Evolutionary conservation across 2,797 vertebrate species (phyloP).

Genomic region (Syngnathus acus): DNA sequence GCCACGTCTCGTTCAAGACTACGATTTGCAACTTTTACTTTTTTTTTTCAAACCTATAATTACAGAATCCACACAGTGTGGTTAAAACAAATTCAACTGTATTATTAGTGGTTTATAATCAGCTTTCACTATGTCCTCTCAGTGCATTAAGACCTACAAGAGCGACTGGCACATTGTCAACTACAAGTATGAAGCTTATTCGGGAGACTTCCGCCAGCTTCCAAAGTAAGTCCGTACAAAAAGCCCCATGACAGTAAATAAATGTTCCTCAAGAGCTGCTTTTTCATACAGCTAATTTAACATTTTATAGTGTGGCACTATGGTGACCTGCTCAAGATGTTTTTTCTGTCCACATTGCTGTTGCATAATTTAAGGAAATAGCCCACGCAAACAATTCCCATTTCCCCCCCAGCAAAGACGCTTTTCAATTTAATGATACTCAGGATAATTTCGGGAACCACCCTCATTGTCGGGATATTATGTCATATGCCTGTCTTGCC

Average conservation of each 20-base stretch:
- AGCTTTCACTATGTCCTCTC: constrained; percentile 28
- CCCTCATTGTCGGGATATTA: constrained; percentile 39
- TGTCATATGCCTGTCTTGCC: constrained; percentile 32
- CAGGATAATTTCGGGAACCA: constrained; percentile 48
- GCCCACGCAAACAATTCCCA: constrained; percentile 9
- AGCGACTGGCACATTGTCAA: constrained; percentile 96
- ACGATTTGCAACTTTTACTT: neutral
- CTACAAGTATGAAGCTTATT: constrained; percentile 96
- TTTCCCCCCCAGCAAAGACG: constrained; percentile 36
- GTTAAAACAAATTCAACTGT: neutral
- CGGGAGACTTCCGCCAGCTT: constrained; percentile 94
- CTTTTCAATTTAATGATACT: constrained; percentile 28
- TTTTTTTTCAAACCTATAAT: neutral
- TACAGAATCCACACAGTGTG: neutral
- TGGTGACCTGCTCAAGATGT: neutral
- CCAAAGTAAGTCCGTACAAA: constrained; percentile 77
- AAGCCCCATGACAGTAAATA: constrained; percentile 1
- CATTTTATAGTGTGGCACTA: neutral
- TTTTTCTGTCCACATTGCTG: constrained; percentile 9
- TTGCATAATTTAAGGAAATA: constrained; percentile 38
- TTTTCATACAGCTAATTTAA: neutral
- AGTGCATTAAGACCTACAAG: constrained; percentile 99
- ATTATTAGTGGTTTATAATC: constrained; percentile 10
- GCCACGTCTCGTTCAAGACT: neutral
- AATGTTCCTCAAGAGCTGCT: constrained; percentile 26